Conservation (phyloP, 2,888 invertebrate genomes). For the Brenthis daphne region DNA sequence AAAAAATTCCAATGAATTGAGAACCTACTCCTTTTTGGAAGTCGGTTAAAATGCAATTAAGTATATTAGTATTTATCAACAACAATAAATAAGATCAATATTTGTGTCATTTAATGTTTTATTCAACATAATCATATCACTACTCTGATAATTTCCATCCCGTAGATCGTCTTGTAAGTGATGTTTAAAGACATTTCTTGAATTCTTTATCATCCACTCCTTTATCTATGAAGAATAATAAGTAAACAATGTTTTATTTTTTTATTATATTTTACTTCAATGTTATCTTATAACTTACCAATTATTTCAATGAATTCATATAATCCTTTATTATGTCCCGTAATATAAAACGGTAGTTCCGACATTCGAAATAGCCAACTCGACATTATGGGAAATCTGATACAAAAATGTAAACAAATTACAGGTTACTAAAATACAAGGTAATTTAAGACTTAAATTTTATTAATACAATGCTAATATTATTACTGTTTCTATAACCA, state of each 20-base stretch:
- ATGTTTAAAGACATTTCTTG: no score
- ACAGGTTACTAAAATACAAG: background rate
- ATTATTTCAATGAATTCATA: constrained; percentile 63
- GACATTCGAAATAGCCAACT: constrained; percentile 59
- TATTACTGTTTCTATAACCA: no score
- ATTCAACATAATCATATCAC: constrained; percentile 4
- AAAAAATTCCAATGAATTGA: no score
- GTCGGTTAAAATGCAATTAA: no score
- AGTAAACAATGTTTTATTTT: no score
- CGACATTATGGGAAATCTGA: constrained; percentile 56
- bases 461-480: no score
- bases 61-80: no score
- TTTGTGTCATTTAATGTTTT: no score
- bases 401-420: constrained; percentile 15
- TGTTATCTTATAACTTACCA: background rate
- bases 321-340: constrained; percentile 64
- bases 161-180: constrained; percentile 50
- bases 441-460: no score
- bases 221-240: no score
- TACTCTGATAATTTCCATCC: constrained; percentile 35
- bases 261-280: constrained; percentile 18
- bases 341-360: constrained; percentile 57
- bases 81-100: no score
- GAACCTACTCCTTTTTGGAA: no score
- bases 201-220: constrained; percentile 34